Evolutionary conservation across 2,797 vertebrate species (phyloP).

Genomic region (Lophotriccus pileatus): DNA sequence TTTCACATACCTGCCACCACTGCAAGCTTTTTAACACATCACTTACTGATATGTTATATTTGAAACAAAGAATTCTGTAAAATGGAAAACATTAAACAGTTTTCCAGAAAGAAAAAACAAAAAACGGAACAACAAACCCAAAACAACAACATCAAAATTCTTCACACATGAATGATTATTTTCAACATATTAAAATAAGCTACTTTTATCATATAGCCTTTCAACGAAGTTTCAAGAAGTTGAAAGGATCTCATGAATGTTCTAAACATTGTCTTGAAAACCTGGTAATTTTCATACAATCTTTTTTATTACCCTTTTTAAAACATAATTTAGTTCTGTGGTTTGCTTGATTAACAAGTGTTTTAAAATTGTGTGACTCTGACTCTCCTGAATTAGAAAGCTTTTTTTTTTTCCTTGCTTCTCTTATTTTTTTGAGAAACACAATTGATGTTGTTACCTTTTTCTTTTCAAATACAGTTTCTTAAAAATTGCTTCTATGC

Average conservation of each 20-base stretch:
- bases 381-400: not conserved
- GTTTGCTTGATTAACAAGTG: not conserved
- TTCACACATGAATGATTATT: not conserved
- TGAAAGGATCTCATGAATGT: not conserved
- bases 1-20: not conserved
- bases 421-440: not conserved
- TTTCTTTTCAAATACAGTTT: not conserved
- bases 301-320: not conserved
- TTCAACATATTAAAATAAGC: not conserved
- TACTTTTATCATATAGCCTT: not conserved
- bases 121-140: not conserved
- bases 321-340: not conserved
- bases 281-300: not conserved
- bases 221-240: not conserved
- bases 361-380: not conserved
- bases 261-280: not conserved
- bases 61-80: not conserved
- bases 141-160: not conserved
- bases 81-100: not conserved
- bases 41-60: not conserved
- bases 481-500: not conserved
- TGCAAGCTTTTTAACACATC: not conserved
- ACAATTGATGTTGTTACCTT: not conserved
- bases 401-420: not conserved
- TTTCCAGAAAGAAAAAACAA: not conserved